phyloP scores from a whole-genome alignment of 1,140 invertebrate species.

The Anoplolepis gracilipes region DNA sequence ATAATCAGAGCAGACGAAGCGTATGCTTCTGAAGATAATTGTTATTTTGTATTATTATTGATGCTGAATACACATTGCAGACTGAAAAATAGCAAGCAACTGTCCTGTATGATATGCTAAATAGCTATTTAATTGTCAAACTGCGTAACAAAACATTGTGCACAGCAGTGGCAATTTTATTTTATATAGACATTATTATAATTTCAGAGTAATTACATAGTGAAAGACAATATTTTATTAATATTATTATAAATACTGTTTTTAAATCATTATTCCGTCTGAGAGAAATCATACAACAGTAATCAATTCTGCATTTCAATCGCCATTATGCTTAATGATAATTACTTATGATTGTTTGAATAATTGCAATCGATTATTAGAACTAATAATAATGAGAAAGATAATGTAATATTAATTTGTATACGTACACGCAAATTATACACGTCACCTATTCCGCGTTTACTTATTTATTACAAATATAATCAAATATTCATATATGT shows the following conservation, averaged over 20 bases:
- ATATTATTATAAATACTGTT: constrained; percentile 41
- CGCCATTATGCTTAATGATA: constrained; percentile 17
- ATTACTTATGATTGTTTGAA: constrained; percentile 39
- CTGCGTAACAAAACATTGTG: not conserved
- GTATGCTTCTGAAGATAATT: constrained; percentile 18
- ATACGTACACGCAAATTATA: not conserved
- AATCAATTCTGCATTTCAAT: constrained; percentile 36
- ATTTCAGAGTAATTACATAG: constrained; percentile 31
- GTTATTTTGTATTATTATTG: constrained; percentile 40
- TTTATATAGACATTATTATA: constrained; percentile 17
- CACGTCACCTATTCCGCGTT: not conserved
- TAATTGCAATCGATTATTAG: constrained; percentile 28
- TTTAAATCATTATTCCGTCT: constrained; percentile 34
- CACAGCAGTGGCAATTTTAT: constrained; percentile 26
- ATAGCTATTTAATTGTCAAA: constrained; percentile 33
- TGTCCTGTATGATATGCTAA: constrained; percentile 10
- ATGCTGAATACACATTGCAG: not conserved
- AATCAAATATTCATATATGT: constrained; percentile 10
- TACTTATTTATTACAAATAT: not conserved
- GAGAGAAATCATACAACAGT: constrained; percentile 12
- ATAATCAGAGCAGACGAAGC: constrained; percentile 58
- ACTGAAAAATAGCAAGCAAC: constrained; percentile 13
- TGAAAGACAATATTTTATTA: constrained; percentile 44
- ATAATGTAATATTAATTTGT: constrained; percentile 18
- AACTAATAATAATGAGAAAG: constrained; percentile 20